Percentiles rank a stretch among this genome's conserved stretches.
Conservation (phyloP, 2,797 vertebrate genomes). For the Rhadinocentrus ornatus region DNA sequence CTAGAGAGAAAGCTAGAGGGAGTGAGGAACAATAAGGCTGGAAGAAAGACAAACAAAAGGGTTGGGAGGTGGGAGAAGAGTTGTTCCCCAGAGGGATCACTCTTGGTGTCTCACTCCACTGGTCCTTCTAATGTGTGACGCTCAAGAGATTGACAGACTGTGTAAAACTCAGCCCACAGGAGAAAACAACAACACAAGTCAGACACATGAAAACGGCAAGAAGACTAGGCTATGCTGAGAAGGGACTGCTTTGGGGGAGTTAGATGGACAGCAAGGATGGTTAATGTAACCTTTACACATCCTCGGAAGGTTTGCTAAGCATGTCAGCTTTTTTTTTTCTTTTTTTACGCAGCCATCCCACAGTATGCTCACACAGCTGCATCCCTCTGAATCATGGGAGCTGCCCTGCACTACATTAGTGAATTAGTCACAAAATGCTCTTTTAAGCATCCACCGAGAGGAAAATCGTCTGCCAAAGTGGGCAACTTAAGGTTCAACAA, state of each 20-base stretch:
- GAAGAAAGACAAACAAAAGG: conserved; percentile 70
- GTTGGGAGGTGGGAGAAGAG: conserved; percentile 60
- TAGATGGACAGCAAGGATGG: conserved; percentile 55
- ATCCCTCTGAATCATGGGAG: conserved; percentile 10
- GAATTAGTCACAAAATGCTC: conserved; percentile 5
- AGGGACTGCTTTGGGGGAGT: conserved; percentile 41
- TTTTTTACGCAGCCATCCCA: background rate
- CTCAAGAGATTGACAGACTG: conserved; percentile 83
- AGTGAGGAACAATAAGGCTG: conserved; percentile 29
- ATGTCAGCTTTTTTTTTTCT: conserved; percentile 23
- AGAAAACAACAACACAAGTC: conserved; percentile 78
- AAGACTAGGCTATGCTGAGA: conserved; percentile 49
- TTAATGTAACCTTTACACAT: conserved; percentile 59
- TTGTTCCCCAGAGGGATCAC: conserved; percentile 72
- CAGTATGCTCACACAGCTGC: conserved; percentile 22
- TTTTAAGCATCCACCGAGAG: conserved; percentile 3
- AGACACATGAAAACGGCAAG: conserved; percentile 67
- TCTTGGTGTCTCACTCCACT: conserved; percentile 81
- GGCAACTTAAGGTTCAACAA: background rate
- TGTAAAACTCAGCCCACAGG: conserved; percentile 81
- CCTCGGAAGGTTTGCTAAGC: conserved; percentile 47
- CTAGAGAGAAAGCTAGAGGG: conserved; percentile 5
- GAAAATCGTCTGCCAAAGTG: background rate
- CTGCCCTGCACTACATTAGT: background rate
- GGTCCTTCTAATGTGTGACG: conserved; percentile 83